These are phyloP conservation scores for Semibalanus balanoides DNA, from an alignment of 1,140 invertebrate genomes.

Conservation along the genomic window DNA sequence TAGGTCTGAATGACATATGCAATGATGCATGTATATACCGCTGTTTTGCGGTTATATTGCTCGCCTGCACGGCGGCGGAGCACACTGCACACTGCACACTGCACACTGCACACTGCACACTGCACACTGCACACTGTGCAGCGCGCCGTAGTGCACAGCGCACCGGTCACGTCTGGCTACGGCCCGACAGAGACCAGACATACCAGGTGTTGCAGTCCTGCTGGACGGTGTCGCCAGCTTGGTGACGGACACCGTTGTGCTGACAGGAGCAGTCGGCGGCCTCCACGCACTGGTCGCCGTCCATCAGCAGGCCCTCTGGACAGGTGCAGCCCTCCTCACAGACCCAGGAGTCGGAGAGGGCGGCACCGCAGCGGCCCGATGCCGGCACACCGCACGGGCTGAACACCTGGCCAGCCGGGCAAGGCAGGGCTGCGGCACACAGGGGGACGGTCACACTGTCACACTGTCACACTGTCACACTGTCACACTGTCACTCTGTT, in stretches of 20 bases:
- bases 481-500: too few species aligned
- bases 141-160: too few species aligned
- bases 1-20: too few species aligned
- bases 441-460: too few species aligned
- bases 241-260: conserved; percentile 55
- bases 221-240: conserved; percentile 49
- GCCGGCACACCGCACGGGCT: conserved; percentile 44
- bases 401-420: conserved; percentile 50
- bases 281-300: conserved; percentile 54
- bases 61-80: too few species aligned
- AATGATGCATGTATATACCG: too few species aligned
- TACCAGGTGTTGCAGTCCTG: conserved; percentile 76
- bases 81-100: too few species aligned
- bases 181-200: conserved; percentile 19
- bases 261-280: conserved; percentile 58
- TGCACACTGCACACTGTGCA: too few species aligned
- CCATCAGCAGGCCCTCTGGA: conserved; percentile 52
- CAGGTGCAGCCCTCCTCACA: conserved; percentile 83
- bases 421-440: conserved; percentile 45
- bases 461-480: too few species aligned
- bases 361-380: conserved; percentile 39
- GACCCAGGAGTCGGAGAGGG: conserved; percentile 28
- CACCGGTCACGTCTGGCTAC: not conserved
- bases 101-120: too few species aligned
- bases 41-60: too few species aligned